Conservation (phyloP, 2,888 invertebrate species). For the Rhyacophila evoluta region DNA sequence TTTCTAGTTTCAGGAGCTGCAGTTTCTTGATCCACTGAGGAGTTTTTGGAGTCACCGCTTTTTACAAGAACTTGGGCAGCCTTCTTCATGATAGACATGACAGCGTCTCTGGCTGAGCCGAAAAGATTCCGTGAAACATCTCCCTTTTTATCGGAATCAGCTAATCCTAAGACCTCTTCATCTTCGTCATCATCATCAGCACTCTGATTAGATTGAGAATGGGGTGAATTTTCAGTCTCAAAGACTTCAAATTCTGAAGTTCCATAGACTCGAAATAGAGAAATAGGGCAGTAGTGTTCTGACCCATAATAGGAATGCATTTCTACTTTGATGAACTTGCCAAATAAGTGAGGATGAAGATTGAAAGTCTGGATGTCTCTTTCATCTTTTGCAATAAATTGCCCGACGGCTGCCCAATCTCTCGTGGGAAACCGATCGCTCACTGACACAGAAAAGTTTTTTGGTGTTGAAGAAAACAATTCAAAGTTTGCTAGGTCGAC, state of each 20-base stretch:
- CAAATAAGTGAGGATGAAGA: slow-evolving; percentile 83
- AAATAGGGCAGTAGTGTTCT: slow-evolving; percentile 98
- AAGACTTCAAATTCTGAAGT: slow-evolving; percentile 93
- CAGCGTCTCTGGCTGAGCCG: slow-evolving; percentile 90
- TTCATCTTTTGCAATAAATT: slow-evolving; percentile 88
- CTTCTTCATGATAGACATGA: slow-evolving; percentile 92
- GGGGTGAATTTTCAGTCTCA: slow-evolving; percentile 82
- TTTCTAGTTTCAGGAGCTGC: slow-evolving; percentile 64
- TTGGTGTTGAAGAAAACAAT: slow-evolving; percentile 96
- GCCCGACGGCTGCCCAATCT: slow-evolving; percentile 92
- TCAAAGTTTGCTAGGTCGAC: slow-evolving; percentile 98
- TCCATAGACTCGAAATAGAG: slow-evolving; percentile 93
- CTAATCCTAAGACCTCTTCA: slow-evolving; percentile 67
- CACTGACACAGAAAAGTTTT: slow-evolving; percentile 88
- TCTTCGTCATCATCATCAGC: slow-evolving; percentile 78
- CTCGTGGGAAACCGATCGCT: slow-evolving; percentile 91
- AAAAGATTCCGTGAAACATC: slow-evolving; percentile 79
- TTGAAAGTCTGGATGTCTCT: slow-evolving; percentile 89
- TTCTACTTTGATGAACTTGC: slow-evolving; percentile 92
- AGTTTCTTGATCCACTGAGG: slow-evolving; percentile 67
- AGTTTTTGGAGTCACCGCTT: slow-evolving; percentile 74
- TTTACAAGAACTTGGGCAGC: slow-evolving; percentile 89
- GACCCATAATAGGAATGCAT: slow-evolving; percentile 94
- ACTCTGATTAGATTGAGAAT: slow-evolving; percentile 71
- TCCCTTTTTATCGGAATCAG: slow-evolving; percentile 65